Conservation (phyloP, 2,797 vertebrate genomes). For the Acipenser ruthenus region DNA sequence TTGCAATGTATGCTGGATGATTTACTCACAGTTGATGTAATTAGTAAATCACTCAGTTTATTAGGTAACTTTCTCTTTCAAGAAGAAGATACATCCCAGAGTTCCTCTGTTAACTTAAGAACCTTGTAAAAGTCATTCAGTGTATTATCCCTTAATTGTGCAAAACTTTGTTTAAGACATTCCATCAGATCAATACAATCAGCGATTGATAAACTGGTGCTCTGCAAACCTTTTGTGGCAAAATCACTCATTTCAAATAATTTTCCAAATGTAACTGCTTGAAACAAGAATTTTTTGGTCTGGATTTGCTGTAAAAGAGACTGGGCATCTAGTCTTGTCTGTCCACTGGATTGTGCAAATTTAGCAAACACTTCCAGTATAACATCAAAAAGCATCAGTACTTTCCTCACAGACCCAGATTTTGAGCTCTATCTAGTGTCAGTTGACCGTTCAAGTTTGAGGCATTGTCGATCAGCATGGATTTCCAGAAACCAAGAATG, state of each 20-base stretch:
- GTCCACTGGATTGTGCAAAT: background rate
- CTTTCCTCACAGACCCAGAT: background rate
- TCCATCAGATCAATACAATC: background rate
- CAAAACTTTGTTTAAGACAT: background rate
- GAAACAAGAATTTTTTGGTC: conserved; percentile 10
- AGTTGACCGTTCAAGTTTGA: background rate
- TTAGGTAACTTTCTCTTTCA: no score
- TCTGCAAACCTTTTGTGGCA: conserved; percentile 8
- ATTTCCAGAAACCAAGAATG: background rate
- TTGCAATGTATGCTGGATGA: background rate
- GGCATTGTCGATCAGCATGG: background rate
- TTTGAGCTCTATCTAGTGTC: background rate
- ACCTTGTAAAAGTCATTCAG: background rate
- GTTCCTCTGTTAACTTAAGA: background rate
- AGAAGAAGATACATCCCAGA: no score
- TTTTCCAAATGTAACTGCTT: conserved; percentile 10
- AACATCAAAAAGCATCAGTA: background rate
- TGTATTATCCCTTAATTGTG: background rate
- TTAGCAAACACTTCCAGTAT: background rate
- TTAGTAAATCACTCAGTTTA: no score
- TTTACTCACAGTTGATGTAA: background rate
- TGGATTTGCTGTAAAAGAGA: background rate
- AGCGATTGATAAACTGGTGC: background rate
- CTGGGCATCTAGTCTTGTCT: background rate
- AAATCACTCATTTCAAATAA: conserved; percentile 11